Percentiles rank a stretch among this genome's conserved stretches.
Evolutionary conservation across 2,797 vertebrate genomes (phyloP).

Genomic region (Sarcophilus harrisii): DNA sequence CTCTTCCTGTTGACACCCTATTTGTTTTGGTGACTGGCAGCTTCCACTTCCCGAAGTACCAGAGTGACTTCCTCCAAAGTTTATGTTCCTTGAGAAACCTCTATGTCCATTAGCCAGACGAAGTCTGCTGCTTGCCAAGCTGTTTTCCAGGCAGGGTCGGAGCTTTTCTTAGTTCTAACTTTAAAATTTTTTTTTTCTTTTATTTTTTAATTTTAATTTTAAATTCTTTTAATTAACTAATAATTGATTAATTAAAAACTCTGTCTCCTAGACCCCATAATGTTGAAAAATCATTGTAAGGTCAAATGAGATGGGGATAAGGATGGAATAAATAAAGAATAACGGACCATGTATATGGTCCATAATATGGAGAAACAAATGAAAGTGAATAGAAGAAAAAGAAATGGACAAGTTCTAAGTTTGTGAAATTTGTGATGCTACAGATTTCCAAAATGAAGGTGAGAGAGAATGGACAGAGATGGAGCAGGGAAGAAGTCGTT

Average conservation of each 20-base stretch:
- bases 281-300: background rate
- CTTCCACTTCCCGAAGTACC: background rate
- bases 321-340: background rate
- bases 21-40: conserved; percentile 46
- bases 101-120: background rate
- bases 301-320: background rate
- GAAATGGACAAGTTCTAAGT: background rate
- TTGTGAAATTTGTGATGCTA: background rate
- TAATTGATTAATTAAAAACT: no score
- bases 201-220: no score
- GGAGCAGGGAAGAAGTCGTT: background rate
- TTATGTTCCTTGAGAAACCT: conserved; percentile 30
- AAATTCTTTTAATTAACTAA: no score
- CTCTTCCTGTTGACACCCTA: background rate
- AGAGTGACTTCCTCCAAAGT: conserved; percentile 10
- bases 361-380: background rate
- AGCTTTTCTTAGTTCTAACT: conserved; percentile 2
- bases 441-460: background rate
- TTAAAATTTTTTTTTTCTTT: background rate
- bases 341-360: background rate
- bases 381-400: background rate
- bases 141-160: conserved; percentile 41
- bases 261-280: no score
- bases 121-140: background rate
- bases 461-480: background rate